Evolutionary conservation across 23 tunicate genomes (phyloP).

Genomic region (Trididemnum clinides): DNA sequence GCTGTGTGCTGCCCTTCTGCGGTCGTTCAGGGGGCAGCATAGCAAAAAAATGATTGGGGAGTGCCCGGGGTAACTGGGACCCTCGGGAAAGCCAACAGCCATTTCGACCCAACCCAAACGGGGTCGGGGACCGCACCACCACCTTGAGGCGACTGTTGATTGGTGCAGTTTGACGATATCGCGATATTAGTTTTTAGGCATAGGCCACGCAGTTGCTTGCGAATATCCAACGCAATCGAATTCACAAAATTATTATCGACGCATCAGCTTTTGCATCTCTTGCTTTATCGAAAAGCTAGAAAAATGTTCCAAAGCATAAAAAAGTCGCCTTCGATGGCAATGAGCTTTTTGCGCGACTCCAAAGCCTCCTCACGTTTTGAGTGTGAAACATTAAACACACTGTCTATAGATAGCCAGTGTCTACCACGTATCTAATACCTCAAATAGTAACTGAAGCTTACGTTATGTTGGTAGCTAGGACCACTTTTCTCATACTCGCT

Average conservation of each 20-base stretch:
- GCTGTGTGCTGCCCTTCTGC: no score
- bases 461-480: conserved; percentile 86
- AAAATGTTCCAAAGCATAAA: conserved; percentile 74
- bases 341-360: conserved; percentile 54
- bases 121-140: no score
- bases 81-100: no score
- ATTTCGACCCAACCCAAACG: no score
- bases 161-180: conserved; percentile 48
- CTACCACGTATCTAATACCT: conserved; percentile 91
- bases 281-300: conserved; percentile 65
- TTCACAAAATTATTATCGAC: conserved; percentile 79
- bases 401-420: conserved; percentile 91
- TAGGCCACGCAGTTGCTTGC: conserved; percentile 73
- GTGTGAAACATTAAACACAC: conserved; percentile 73
- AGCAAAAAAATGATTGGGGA: no score
- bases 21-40: not conserved
- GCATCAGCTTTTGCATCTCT: conserved; percentile 76
- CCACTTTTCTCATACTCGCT: conserved; percentile 58
- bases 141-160: conserved; percentile 48
- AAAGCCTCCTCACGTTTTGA: conserved; percentile 64
- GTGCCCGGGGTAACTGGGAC: no score
- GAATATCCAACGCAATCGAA: conserved; percentile 52
- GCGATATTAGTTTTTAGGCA: conserved; percentile 69
- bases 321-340: conserved; percentile 87
- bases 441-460: conserved; percentile 92